Evolutionary conservation across 2,888 invertebrate species (phyloP), one percentile per base, ranked within the genome.

Genomic region (Reticulitermes lucifugus): DNA sequence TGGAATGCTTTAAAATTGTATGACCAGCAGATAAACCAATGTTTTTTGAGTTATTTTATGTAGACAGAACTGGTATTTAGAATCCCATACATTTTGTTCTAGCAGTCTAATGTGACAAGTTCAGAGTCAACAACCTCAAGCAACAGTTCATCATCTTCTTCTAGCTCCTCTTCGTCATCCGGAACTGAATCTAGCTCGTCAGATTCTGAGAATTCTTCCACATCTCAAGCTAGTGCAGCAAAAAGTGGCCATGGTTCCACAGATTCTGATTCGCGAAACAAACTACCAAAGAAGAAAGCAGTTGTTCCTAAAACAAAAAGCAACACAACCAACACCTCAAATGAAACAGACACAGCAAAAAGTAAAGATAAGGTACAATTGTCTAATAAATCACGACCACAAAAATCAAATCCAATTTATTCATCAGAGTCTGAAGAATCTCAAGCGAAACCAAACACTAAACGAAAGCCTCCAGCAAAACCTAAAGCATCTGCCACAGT

Each of bases 401-500:
- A 85, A 59, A 92, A 91, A 87, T 91, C 91, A n/a, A 91, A 90
- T 35, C 90, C 88, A 22, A 87, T 92, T 25, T 93, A 93, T 79
- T 94, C 94, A 2, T 94, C 94, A 87, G 94, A 94, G 86, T 88
- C 89, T 7, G 94, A 94, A 87, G 94, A 94, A 43, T 88, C 90
- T 14, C 91, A 88, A 21, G 65, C 41, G 79, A 93, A 91, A 90
- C 88, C 89, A 21, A 89, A 90, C 90, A 85, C 91, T 87, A 90
- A 93, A 91, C 89, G 93, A 90, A 92, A 93, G 91, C 89, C 92
- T 88, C 91, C 91, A 10, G 90, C 92, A 0, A 95, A 95, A 90
- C 93, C 94, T 0, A 95, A 95, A 91, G 92, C 93, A 21, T 79
- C 93, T 12, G 93, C 93, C 3, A 93, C 93, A 0, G 93, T 94